Percentiles rank a stretch among this genome's conserved stretches.
Evolutionary conservation across 2,888 invertebrate species (phyloP).

Genomic region (Mongoloraphidia duomilia): DNA sequence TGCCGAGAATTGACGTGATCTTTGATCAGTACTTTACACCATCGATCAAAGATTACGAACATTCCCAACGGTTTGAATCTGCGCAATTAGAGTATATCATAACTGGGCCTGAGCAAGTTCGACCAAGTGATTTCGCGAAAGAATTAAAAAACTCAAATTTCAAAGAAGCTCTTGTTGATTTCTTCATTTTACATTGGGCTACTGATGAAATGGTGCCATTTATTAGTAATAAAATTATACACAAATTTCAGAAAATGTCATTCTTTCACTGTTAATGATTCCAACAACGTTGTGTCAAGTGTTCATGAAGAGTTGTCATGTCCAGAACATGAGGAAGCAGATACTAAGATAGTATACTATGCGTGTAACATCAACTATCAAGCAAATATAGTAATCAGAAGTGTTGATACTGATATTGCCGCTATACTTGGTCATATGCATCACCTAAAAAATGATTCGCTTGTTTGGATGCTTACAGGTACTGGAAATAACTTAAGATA

Average conservation of each 20-base stretch:
- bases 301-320: slow-evolving; percentile 9
- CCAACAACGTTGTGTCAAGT: slow-evolving; percentile 1
- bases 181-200: slow-evolving; percentile 17
- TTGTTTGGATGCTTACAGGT: slow-evolving; percentile 2
- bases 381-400: slow-evolving; percentile 9
- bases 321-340: slow-evolving; percentile 12
- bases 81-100: slow-evolving; percentile 10
- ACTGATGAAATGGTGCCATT: slow-evolving; percentile 18
- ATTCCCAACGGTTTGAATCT: slow-evolving; percentile 9
- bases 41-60: slow-evolving; percentile 16
- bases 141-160: slow-evolving; percentile 14
- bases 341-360: slow-evolving; percentile 9
- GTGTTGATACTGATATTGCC: slow-evolving; percentile 11
- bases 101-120: slow-evolving; percentile 11
- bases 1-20: slow-evolving; percentile 8
- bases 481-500: slow-evolving; percentile 7
- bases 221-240: slow-evolving; percentile 15
- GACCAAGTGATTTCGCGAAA: slow-evolving; percentile 13
- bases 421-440: slow-evolving; percentile 12
- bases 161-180: slow-evolving; percentile 16
- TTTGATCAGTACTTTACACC: slow-evolving; percentile 13
- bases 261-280: slow-evolving; percentile 17
- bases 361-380: slow-evolving; percentile 6
- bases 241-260: slow-evolving; percentile 11
- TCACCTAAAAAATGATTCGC: slow-evolving; percentile 7